These are phyloP conservation scores for Tychaedon coryphoeus DNA, from an alignment of 2,113 vertebrate genomes.

Conservation along the genomic window DNA sequence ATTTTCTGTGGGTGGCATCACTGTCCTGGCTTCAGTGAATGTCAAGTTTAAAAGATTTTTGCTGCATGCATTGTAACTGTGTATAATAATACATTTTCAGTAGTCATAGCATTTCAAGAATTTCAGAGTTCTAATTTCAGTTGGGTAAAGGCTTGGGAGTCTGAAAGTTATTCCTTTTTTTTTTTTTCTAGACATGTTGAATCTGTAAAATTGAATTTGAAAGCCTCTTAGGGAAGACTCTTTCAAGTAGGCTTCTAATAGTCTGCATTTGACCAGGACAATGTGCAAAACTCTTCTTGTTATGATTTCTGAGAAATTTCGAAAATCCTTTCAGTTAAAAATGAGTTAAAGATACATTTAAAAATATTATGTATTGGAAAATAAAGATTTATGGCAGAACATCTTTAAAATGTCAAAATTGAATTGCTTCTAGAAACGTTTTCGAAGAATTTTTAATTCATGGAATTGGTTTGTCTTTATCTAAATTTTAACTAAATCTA, in stretches of 20 bases:
- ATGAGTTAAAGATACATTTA: neutral
- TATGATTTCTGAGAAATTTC: neutral
- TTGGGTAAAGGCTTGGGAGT: neutral
- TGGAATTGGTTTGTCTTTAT: neutral
- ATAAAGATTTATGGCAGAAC: neutral
- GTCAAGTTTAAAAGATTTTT: neutral
- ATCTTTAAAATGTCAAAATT: neutral
- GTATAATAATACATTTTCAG: neutral
- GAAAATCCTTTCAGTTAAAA: neutral
- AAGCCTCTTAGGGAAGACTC: neutral
- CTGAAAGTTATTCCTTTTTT: neutral
- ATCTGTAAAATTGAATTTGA: neutral
- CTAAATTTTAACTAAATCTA: neutral
- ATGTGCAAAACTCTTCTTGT: neutral
- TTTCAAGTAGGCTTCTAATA: neutral
- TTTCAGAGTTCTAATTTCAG: neutral
- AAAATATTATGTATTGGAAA: neutral
- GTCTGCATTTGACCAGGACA: neutral
- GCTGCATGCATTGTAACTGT: neutral
- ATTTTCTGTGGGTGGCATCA: neutral
- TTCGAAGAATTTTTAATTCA: neutral
- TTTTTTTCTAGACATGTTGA: neutral
- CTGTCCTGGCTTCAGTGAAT: neutral
- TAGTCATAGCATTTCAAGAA: neutral
- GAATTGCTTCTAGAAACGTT: neutral